Evolutionary conservation across 1,140 invertebrate species (phyloP).

Genomic region (Cherax quadricarinatus): DNA sequence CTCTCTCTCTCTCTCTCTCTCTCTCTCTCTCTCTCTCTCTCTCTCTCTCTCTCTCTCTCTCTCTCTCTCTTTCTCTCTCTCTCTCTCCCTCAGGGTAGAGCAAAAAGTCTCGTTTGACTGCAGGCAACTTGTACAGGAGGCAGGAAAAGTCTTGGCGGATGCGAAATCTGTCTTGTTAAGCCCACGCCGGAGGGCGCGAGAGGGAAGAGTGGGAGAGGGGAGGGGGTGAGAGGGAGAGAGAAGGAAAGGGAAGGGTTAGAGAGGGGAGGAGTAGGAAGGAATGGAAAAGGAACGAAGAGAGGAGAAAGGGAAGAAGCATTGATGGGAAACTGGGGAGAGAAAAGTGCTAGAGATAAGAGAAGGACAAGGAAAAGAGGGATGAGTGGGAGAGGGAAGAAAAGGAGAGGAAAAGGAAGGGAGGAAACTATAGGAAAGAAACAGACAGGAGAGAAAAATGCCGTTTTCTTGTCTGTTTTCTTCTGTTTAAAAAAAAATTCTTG

Average conservation of each 20-base stretch:
- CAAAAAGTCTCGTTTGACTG: too few relatives aligned
- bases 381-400: too few relatives aligned
- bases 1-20: background rate
- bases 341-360: too few relatives aligned
- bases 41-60: conserved; percentile 31
- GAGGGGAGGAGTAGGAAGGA: background rate
- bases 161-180: conserved; percentile 27
- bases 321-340: background rate
- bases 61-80: conserved; percentile 3
- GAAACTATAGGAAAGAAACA: too few relatives aligned
- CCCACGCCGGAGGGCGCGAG: background rate
- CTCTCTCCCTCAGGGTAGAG: background rate
- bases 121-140: background rate
- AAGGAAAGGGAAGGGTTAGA: background rate
- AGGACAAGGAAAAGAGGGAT: too few relatives aligned
- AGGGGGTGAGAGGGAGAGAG: background rate
- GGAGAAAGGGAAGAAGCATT: background rate
- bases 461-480: too few relatives aligned
- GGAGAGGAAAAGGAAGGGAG: too few relatives aligned
- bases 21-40: conserved; percentile 29
- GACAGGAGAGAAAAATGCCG: too few relatives aligned
- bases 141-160: conserved; percentile 2
- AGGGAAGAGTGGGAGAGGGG: background rate
- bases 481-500: too few relatives aligned
- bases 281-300: background rate